phyloP scores from a whole-genome alignment of 2,113 vertebrate species.

The Aix galericulata region DNA sequence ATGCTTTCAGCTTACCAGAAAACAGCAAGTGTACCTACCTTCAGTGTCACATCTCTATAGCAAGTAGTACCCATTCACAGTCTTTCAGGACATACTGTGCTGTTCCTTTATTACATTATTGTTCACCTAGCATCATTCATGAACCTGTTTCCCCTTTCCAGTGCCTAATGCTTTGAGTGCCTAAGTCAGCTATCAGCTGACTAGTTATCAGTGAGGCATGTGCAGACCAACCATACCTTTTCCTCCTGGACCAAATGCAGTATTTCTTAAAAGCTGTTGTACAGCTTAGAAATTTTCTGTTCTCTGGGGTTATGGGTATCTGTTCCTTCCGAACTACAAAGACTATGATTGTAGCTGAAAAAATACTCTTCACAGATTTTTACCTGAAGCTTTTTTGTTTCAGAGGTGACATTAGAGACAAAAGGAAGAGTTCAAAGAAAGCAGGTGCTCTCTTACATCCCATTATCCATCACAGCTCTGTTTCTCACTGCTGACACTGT shows the following conservation, averaged over 20 bases:
- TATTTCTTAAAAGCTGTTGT: neutral
- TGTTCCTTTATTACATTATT: neutral
- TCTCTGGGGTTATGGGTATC: neutral
- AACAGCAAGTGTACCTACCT: neutral
- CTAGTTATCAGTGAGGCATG: neutral
- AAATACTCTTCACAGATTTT: neutral
- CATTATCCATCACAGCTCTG: neutral
- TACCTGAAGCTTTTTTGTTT: neutral
- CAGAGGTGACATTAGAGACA: neutral
- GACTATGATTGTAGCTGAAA: neutral
- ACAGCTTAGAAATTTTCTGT: neutral
- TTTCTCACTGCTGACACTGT: neutral
- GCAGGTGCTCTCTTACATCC: neutral
- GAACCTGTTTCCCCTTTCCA: neutral
- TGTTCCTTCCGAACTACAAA: neutral
- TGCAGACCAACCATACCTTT: neutral
- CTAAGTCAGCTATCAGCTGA: neutral
- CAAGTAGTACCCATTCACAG: neutral
- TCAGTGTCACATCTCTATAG: neutral
- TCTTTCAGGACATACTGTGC: neutral
- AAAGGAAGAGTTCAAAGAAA: neutral
- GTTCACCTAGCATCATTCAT: neutral
- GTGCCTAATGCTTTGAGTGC: neutral
- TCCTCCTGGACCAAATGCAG: neutral
- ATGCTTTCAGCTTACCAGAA: neutral